A percentile compares a stretch with the other conserved stretches of the same genome.
These are phyloP conservation scores for Mesembrinibis cayennensis DNA, from an alignment of 2,113 vertebrate genomes.

Conservation along the genomic window DNA sequence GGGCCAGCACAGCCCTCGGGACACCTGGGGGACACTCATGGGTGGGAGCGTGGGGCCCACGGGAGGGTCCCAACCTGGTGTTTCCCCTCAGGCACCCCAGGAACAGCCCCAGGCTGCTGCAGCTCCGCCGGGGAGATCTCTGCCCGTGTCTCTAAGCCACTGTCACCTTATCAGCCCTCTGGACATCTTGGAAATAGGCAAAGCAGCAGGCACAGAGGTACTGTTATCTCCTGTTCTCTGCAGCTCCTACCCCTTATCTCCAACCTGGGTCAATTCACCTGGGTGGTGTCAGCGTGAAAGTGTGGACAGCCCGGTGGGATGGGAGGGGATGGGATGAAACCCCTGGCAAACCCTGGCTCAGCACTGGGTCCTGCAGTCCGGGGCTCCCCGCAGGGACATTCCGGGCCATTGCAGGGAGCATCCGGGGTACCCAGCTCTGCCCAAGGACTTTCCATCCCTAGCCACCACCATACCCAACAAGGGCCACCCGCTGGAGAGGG, in stretches of 20 bases:
- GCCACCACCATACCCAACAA: neutral
- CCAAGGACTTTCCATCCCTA: neutral
- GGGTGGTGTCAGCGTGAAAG: neutral
- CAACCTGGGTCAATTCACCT: neutral
- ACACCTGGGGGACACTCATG: neutral
- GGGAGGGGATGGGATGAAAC: neutral
- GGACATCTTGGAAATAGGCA: neutral
- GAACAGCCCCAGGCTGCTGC: neutral
- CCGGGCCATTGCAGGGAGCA: neutral
- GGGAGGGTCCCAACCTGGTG: accelerated
- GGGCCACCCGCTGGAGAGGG: accelerated
- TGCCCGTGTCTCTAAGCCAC: accelerated
- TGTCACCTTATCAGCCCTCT: neutral
- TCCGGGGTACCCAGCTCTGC: accelerated
- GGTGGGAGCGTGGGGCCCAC: accelerated
- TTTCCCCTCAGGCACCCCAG: neutral
- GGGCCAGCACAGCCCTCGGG: neutral
- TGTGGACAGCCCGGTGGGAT: neutral
- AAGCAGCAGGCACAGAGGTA: neutral
- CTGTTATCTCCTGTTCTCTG: neutral
- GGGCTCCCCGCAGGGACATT: neutral
- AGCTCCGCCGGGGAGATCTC: accelerated
- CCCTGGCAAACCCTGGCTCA: neutral
- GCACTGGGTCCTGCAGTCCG: neutral
- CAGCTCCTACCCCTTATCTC: neutral